Evolutionary conservation across 1,140 invertebrate genomes (phyloP), one percentile per base, ranked within the genome.

Genomic region (Zaprionus vittiger): DNA sequence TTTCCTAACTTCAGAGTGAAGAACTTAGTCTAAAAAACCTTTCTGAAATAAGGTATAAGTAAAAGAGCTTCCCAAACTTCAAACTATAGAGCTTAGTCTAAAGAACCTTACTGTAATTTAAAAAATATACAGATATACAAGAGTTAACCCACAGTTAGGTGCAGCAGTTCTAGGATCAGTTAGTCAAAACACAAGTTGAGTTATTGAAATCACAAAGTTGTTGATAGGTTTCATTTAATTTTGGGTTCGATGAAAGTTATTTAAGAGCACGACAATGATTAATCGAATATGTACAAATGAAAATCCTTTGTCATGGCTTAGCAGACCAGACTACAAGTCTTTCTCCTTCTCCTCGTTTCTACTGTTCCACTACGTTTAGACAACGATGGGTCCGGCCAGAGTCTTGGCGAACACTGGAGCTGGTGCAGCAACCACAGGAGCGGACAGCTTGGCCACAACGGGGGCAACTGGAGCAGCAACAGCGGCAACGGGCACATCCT

Each of bases 401-500:
- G 84, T 84, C 69, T 89, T 89, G 85, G 84, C 84, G 26, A 89
- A 63, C 20, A 89, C 44, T 1, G 84, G 84, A 38, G 83, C 84
- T 4, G 83, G 83, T 4, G 86, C 86, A 61, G 83, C 83, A 5
- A 77, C 79, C 7, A 90, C 57, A 34, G 83, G 83, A 22, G 77
- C 85, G 24, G 44, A 47, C 47, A 71, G 73, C 76, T 86, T 86
- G 66, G 91, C 91, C 20, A 91, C 78, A 52, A 91, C 69, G 26
- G 90, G 85, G 28, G 91, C 89, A 49, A 85, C 84, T 1, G 82
- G 81, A 7, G 83, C 91, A 7, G 83, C 91, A 37, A 80, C 80
- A 20, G 93, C 92, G 6, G 92, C 81, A 15, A 93, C 86, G 5
- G 93, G 93, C 31, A 94, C 93, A 81, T 94, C 94, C 79, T 94